Evolutionary conservation across 2,113 vertebrate species (phyloP).

Genomic region (Cinclus mexicanus): DNA sequence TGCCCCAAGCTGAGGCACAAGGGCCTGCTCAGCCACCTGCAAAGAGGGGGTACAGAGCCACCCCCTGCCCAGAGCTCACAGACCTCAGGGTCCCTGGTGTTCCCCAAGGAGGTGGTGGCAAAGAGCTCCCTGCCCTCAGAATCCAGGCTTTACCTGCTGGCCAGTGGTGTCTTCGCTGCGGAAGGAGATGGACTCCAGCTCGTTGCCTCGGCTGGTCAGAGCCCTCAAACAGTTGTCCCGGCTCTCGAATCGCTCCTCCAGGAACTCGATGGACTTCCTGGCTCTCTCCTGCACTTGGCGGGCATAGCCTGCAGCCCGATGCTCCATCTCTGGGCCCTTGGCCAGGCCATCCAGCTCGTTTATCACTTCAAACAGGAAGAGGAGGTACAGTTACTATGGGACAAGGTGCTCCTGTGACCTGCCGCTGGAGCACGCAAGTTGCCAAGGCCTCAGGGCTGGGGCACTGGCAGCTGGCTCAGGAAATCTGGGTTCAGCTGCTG

Average conservation of each 20-base stretch:
- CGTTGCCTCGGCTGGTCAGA: constrained; percentile 93
- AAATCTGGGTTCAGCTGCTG: constrained; percentile 63
- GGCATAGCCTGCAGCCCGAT: constrained; percentile 80
- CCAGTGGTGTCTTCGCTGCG: constrained; percentile 96
- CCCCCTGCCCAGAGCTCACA: rapidly evolving
- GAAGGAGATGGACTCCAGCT: constrained; percentile 96
- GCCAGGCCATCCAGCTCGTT: constrained; percentile 96
- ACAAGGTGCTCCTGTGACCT: constrained; percentile 40
- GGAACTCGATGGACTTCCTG: constrained; percentile 87
- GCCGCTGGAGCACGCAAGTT: constrained; percentile 37
- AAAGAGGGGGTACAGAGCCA: background rate
- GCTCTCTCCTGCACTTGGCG: constrained; percentile 92
- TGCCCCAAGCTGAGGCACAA: background rate
- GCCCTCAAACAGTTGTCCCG: constrained; percentile 88
- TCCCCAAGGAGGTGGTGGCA: background rate
- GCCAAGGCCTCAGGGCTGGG: constrained; percentile 54
- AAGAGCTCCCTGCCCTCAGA: background rate
- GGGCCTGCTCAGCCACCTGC: background rate
- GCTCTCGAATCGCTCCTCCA: constrained; percentile 89
- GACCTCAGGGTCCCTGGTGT: background rate
- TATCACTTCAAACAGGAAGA: constrained; percentile 82
- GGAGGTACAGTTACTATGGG: constrained; percentile 38
- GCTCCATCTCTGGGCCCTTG: constrained; percentile 89
- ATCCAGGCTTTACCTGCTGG: constrained; percentile 81
- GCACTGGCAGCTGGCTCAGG: constrained; percentile 66